Conservation (phyloP, 1,140 invertebrate genomes). For the Daktulosphaira vitifoliae region DNA sequence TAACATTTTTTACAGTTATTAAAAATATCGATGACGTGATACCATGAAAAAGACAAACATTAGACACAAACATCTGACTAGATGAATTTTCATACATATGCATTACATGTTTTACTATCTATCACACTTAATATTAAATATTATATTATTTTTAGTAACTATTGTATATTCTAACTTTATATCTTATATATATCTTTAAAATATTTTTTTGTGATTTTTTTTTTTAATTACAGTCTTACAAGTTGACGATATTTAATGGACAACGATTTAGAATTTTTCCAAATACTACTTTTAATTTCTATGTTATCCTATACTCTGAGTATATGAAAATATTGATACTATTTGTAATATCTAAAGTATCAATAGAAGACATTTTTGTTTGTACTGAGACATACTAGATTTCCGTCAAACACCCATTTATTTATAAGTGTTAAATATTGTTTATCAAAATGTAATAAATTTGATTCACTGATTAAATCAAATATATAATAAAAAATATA, state of each 20-base stretch:
- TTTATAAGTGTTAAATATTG: not conserved
- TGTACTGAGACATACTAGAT: not conserved
- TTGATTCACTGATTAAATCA: not conserved
- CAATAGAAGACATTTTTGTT: slow-evolving; percentile 23
- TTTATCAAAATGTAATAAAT: not conserved
- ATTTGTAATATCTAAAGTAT: not conserved
- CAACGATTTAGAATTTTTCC: slow-evolving; percentile 7
- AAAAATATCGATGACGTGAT: too few species aligned
- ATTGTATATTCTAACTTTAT: not conserved
- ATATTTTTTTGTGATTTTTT: slow-evolving; percentile 23
- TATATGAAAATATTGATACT: not conserved
- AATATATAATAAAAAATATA: too few species aligned
- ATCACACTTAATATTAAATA: not conserved
- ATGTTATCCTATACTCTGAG: not conserved
- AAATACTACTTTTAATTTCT: not conserved
- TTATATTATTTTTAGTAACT: not conserved
- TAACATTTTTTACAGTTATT: too few species aligned
- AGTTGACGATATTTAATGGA: slow-evolving; percentile 36
- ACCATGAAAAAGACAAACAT: slow-evolving; percentile 16
- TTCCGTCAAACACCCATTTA: slow-evolving; percentile 19
- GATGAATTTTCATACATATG: slow-evolving; percentile 3
- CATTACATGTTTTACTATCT: slow-evolving; percentile 4
- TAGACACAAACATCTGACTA: not conserved
- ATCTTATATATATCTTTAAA: slow-evolving; percentile 16
- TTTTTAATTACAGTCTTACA: too few species aligned